Evolutionary conservation across 1,140 invertebrate species (phyloP), one percentile per base, ranked within the genome.

Genomic region (Drosophila neocordata): DNA sequence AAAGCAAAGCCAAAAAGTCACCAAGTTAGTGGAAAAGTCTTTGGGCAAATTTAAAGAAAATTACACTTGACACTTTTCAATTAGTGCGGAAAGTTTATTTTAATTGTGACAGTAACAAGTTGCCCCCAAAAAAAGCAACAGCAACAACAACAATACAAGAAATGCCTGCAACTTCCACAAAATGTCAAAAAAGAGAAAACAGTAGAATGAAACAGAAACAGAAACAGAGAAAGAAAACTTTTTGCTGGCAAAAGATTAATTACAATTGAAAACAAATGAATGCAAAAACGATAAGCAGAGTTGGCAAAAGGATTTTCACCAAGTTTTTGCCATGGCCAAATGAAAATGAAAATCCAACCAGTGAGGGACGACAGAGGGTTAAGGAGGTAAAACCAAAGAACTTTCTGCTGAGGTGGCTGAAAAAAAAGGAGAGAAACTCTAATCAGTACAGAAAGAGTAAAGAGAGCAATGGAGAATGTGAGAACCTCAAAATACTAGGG

Each of bases 261-360:
- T 88, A 88, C 83, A 88, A 88, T 88, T 88, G 83, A 88, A 88
- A 88, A 88, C 83, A 88, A 88, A 88, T 88, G 83, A 88, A 88
- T 88, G 83, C 84, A 88, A 88, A 88, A 88, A 83, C 83, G 83
- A 88, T 88, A 88, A 88, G 83, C 84, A 83, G 53, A 56, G 53
- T 48, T 48, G 83, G 78, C 83, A 56, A 87, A 87, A 87, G 79
- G 79, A 83, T 83, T 83, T 58, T 59, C 61, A 78, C 55, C 51
- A 60, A 65, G 41, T 41, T 61, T 38, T 20, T 38, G 56, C 20
- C 24, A 27, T 15, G 12, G 48, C 52, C 18, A 63, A 63, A 63
- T 63, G 61, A 61, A 44, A 68, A 51, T 44, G 31, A 77, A 73
- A 82, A 57, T 72, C 75, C 60, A 88, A 88, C 82, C 27, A 1